Conservation (phyloP, 2,888 invertebrate genomes). For the Sicus ferrugineus region DNA sequence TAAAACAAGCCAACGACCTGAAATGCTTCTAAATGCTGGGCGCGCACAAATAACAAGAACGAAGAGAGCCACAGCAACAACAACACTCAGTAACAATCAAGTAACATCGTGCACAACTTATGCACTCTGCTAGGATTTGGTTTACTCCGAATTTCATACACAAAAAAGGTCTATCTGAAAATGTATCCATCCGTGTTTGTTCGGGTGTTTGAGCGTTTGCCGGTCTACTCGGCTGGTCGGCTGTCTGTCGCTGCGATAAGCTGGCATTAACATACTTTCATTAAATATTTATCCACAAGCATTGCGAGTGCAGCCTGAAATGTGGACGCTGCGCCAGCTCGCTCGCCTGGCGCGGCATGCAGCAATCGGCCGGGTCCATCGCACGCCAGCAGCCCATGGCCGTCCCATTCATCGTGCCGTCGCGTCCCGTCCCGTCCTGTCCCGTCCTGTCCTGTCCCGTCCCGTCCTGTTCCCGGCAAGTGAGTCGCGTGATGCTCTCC, state of each 20-base stretch:
- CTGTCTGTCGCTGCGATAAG: constrained; percentile 28
- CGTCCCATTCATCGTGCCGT: background rate
- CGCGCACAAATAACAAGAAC: background rate
- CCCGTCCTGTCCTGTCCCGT: no score
- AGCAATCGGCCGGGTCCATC: background rate
- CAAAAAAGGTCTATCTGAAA: background rate
- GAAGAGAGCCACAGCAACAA: background rate
- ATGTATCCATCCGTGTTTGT: background rate
- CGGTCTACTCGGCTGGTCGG: background rate
- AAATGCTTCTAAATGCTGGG: background rate
- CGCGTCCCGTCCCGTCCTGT: background rate
- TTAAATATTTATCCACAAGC: constrained; percentile 28
- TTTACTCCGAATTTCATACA: background rate
- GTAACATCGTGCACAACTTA: no score
- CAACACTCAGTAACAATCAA: no score
- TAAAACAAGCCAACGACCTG: background rate
- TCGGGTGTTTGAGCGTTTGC: constrained; percentile 1
- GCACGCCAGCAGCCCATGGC: background rate
- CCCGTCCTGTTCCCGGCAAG: no score
- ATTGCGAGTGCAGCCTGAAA: constrained; percentile 17
- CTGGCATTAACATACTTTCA: constrained; percentile 33
- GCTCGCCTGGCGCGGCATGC: background rate
- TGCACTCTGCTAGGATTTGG: no score
- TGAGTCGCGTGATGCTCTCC: no score
- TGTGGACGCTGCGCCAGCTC: constrained; percentile 22